A percentile compares a stretch with the other conserved stretches of the same genome.
Conservation (phyloP, 64 coral and sea anemone species). For the Cladopsammia gracilis region DNA sequence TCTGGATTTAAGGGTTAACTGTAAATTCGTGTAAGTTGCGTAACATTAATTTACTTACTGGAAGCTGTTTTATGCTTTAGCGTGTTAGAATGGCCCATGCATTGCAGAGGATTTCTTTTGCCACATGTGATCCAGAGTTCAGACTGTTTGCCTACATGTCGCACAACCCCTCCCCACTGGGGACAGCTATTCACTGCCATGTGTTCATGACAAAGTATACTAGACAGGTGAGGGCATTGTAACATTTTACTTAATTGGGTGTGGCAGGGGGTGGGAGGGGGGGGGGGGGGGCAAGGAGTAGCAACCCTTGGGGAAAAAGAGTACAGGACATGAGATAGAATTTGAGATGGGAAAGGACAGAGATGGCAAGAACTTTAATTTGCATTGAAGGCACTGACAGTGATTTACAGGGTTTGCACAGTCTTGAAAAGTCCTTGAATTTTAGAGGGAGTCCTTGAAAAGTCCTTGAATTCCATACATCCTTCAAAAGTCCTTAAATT, state of each 20-base stretch:
- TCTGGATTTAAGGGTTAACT: neutral
- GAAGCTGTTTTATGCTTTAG: conserved; percentile 14
- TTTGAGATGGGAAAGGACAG: too few relatives aligned
- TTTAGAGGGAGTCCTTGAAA: too few relatives aligned
- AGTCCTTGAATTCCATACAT: too few relatives aligned
- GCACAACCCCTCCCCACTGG: conserved; percentile 77
- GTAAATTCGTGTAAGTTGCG: neutral
- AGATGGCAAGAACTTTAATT: too few relatives aligned
- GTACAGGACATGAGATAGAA: too few relatives aligned
- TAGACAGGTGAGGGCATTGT: conserved; percentile 61
- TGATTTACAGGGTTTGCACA: too few relatives aligned
- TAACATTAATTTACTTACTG: neutral
- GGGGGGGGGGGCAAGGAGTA: neutral
- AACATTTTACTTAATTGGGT: neutral
- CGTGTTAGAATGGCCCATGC: conserved; percentile 95
- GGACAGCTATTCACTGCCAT: conserved; percentile 84
- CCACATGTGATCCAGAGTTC: conserved; percentile 90
- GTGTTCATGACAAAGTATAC: conserved; percentile 72
- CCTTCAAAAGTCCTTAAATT: too few relatives aligned
- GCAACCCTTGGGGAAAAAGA: too few relatives aligned
- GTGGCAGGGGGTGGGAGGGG: neutral
- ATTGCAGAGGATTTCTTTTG: conserved; percentile 93
- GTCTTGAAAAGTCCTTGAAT: too few relatives aligned
- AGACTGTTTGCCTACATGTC: conserved; percentile 95
- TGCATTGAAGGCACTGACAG: too few relatives aligned